phyloP scores from a whole-genome alignment of 2,113 vertebrate genomes.

The Carassius gibelio region DNA sequence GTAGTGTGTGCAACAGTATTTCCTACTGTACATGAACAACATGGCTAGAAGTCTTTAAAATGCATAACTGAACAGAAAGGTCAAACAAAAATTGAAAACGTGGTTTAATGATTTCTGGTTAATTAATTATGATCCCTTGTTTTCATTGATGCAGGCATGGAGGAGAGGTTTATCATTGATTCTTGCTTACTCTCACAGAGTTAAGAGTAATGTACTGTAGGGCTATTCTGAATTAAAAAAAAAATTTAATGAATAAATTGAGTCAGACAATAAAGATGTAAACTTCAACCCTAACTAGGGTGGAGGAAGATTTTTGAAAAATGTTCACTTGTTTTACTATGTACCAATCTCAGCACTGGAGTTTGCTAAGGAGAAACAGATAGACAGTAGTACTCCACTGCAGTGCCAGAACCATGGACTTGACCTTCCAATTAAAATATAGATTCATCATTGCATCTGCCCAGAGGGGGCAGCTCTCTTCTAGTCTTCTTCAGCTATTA shows the following conservation, averaged over 20 bases:
- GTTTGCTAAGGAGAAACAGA: no score
- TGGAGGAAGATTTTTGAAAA: background rate
- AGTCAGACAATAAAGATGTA: no score
- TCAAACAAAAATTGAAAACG: background rate
- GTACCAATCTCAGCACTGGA: background rate
- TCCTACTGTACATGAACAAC: background rate
- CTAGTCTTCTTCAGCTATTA: conserved; percentile 3
- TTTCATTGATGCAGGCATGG: background rate
- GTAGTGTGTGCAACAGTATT: background rate
- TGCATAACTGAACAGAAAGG: conserved; percentile 6
- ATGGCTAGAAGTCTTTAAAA: background rate
- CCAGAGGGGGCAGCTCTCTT: background rate
- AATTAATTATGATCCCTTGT: background rate
- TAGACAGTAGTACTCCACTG: background rate
- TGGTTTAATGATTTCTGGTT: conserved; percentile 2
- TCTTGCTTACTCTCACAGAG: background rate
- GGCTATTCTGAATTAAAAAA: background rate
- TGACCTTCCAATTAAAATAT: conserved; percentile 25
- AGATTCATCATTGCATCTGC: background rate
- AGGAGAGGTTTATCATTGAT: background rate
- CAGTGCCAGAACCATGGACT: background rate
- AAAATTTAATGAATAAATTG: no score
- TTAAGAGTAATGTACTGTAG: background rate
- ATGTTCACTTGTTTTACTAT: background rate
- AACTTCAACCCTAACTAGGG: background rate